Evolutionary conservation across 2,797 vertebrate species (phyloP), one percentile per base, ranked within the genome.

Genomic region (Tragopan temminckii): DNA sequence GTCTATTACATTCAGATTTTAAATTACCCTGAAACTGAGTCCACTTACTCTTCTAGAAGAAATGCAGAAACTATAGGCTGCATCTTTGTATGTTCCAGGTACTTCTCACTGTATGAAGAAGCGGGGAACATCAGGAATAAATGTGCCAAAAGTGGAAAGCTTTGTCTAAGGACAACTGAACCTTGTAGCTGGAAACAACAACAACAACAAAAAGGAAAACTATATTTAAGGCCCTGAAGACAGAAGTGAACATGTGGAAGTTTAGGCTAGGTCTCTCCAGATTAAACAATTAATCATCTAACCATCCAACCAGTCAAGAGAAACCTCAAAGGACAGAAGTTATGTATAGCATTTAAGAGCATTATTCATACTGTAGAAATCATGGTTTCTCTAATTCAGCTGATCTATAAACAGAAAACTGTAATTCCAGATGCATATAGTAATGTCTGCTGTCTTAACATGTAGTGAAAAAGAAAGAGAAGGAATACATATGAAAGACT

Each of bases 311-410:
- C 9, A 70, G 38, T 35, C 57, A 79, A 79, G 52, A 53, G 36
- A 75, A 75, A 62, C 21, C 8, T 79, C 42, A 75, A 90, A 85
- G 31, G 21, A 48, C 13, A 10, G 19, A 3, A 14, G 14, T 55
- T 68, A 33, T 36, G 36, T 66, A 50, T 7, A 58, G 29, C 23
- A 71, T 70, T 66, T 85, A 70, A 70, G 25, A 52, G 5, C 31
- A 52, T 62, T 74, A 46, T 67, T 90, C 23, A 66, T 4, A 43
- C 31, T 79, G 79, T 33, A 55, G 40, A 85, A 84, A 55, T 71
- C 6, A 17, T 11, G 5, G 0, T 52, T 45, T 78, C 68, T 57
- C 18, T 57, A 61, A 33, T 42, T 62, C 14, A 46, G 8, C 8
- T 70, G 20, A 43, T 85, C 45, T 48, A 43, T 53, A 70, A 43